phyloP scores from a whole-genome alignment of 1,140 invertebrate genomes.

The Drosophila bocki region DNA sequence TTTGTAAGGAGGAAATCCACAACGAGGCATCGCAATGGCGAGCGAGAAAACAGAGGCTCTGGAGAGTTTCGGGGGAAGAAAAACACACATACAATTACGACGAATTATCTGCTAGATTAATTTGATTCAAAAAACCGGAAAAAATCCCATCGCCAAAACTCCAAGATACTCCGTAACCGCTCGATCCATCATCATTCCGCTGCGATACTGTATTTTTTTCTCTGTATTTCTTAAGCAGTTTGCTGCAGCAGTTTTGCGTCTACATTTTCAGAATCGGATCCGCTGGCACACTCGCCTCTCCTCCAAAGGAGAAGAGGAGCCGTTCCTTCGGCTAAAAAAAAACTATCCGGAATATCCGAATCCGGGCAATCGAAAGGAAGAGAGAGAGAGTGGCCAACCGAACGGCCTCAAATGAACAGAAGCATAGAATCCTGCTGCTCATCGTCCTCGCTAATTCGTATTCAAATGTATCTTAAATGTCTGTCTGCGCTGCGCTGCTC shows the following conservation, averaged over 20 bases:
- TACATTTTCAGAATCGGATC: slow-evolving; percentile 36
- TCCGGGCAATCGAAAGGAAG: slow-evolving; percentile 7
- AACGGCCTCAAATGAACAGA: slow-evolving; percentile 41
- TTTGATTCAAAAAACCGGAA: slow-evolving; percentile 43
- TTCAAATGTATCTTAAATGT: slow-evolving; percentile 29
- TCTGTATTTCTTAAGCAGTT: slow-evolving; percentile 27
- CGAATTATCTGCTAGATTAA: slow-evolving; percentile 29
- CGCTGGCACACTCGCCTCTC: slow-evolving; percentile 36
- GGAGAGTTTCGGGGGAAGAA: slow-evolving; percentile 9
- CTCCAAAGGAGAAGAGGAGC: not conserved
- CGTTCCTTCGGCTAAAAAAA: slow-evolving; percentile 10
- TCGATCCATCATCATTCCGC: not conserved
- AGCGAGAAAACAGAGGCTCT: slow-evolving; percentile 24
- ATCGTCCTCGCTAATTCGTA: slow-evolving; percentile 21
- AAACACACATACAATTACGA: slow-evolving; percentile 27
- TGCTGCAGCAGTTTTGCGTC: slow-evolving; percentile 8
- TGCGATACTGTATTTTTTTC: slow-evolving; percentile 34
- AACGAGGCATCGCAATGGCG: slow-evolving; percentile 35
- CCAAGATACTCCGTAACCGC: slow-evolving; percentile 7
- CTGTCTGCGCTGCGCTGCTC: slow-evolving; percentile 28
- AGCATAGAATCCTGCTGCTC: slow-evolving; percentile 18
- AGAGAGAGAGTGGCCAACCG: slow-evolving; percentile 13
- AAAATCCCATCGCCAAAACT: slow-evolving; percentile 22
- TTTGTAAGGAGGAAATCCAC: slow-evolving; percentile 42
- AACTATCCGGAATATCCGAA: slow-evolving; percentile 14